phyloP scores from a whole-genome alignment of 1,140 invertebrate species.

The Drosophila kepulauana region DNA sequence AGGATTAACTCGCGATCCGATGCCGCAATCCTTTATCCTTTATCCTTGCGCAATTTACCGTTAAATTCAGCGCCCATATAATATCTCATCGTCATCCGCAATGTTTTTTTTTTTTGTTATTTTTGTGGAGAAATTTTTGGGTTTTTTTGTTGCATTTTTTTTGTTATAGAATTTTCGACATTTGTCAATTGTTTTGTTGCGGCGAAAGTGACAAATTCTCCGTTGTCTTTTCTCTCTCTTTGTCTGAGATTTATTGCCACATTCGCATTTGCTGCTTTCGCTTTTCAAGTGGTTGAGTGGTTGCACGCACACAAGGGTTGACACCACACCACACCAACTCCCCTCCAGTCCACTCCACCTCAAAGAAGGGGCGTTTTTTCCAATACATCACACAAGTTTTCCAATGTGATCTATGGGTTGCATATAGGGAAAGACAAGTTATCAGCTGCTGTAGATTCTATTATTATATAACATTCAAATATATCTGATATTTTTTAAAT shows the following conservation, averaged over 20 bases:
- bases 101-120: constrained; percentile 27
- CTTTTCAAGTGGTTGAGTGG: constrained; percentile 75
- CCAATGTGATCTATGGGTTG: constrained; percentile 56
- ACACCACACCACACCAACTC: neutral
- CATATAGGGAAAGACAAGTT: neutral
- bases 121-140: constrained; percentile 36
- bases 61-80: constrained; percentile 53
- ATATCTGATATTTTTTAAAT: no score
- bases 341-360: no score
- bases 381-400: constrained; percentile 47
- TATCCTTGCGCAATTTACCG: constrained; percentile 72
- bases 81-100: no score
- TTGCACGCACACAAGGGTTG: constrained; percentile 68
- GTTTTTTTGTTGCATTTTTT: constrained; percentile 46
- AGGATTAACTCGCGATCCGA: constrained; percentile 66
- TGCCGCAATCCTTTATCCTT: constrained; percentile 60
- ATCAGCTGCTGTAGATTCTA: neutral
- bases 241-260: constrained; percentile 62
- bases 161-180: constrained; percentile 49
- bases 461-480: no score
- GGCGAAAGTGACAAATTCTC: constrained; percentile 76
- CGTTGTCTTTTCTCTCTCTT: constrained; percentile 42
- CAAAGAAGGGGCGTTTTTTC: constrained; percentile 47
- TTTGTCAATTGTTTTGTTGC: constrained; percentile 66
- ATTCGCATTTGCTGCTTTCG: constrained; percentile 29